Conservation (phyloP, 2,888 invertebrate genomes). For the Pilophorus perplexus region DNA sequence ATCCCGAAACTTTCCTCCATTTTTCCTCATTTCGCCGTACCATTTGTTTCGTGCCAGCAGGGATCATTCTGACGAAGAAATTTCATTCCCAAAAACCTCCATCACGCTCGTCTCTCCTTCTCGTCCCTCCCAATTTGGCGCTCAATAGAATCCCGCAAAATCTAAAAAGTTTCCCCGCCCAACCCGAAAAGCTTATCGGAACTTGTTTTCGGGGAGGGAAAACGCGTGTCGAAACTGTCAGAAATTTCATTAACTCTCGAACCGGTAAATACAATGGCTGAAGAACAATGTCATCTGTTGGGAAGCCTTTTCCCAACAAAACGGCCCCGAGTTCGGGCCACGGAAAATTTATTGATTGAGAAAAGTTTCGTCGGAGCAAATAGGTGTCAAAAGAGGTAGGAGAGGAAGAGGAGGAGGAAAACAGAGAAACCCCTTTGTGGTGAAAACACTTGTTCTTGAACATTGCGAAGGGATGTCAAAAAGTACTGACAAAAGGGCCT, state of each 20-base stretch:
- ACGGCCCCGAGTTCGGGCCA: not conserved
- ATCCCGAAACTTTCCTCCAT: too few relatives aligned
- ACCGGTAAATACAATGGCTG: conserved; percentile 38
- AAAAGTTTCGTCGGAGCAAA: conserved; percentile 30
- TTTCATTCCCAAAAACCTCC: too few relatives aligned
- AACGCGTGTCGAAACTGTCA: conserved; percentile 36
- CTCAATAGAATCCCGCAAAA: conserved; percentile 33
- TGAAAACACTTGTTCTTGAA: conserved; percentile 8
- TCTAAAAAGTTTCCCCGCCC: conserved; percentile 25
- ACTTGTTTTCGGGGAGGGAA: conserved; percentile 3
- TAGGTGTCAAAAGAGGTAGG: conserved; percentile 34
- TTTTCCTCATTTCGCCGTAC: too few relatives aligned
- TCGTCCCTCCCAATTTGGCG: not conserved
- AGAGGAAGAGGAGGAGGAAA: too few relatives aligned
- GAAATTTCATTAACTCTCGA: conserved; percentile 38
- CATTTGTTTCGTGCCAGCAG: too few relatives aligned
- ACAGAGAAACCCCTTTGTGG: conserved; percentile 2
- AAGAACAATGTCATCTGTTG: conserved; percentile 34
- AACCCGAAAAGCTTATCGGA: conserved; percentile 23
- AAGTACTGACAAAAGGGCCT: not conserved
- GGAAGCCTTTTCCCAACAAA: conserved; percentile 11
- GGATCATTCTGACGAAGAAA: too few relatives aligned
- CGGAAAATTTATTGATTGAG: conserved; percentile 27
- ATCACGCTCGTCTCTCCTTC: not conserved
- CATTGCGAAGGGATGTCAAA: too few relatives aligned